Percentiles rank a stretch among this genome's conserved stretches.
phyloP scores from a whole-genome alignment of 2,797 vertebrate genomes.

The Falco cherrug region DNA sequence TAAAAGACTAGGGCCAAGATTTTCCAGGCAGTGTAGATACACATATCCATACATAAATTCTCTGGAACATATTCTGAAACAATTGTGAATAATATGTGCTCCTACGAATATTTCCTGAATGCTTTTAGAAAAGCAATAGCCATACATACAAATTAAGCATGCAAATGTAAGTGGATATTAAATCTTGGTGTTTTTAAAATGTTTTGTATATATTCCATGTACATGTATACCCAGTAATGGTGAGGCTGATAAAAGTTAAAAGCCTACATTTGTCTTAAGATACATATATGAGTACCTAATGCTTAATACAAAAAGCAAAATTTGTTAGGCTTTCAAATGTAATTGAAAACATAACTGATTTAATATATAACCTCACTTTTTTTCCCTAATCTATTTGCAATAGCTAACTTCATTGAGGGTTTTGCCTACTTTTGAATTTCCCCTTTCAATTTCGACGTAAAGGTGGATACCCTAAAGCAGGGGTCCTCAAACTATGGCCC shows the following conservation, averaged over 20 bases:
- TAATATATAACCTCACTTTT: not conserved
- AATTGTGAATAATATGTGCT: not conserved
- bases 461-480: not conserved
- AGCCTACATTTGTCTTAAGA: not conserved
- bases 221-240: not conserved
- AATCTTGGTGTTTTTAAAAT: not conserved
- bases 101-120: not conserved
- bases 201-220: not conserved
- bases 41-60: not conserved
- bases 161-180: conserved; percentile 6
- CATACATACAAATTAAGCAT: not conserved
- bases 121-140: conserved; percentile 44
- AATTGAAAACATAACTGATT: not conserved
- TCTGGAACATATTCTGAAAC: not conserved
- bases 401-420: not conserved
- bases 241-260: conserved; percentile 8
- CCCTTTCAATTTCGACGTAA: not conserved
- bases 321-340: not conserved
- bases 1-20: not conserved
- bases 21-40: not conserved
- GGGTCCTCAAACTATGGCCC: too few relatives aligned
- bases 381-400: not conserved
- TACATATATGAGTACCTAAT: not conserved
- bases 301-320: not conserved
- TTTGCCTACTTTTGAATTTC: not conserved